Conservation (phyloP, 2,888 invertebrate species). For the Cephus rjabovi region DNA sequence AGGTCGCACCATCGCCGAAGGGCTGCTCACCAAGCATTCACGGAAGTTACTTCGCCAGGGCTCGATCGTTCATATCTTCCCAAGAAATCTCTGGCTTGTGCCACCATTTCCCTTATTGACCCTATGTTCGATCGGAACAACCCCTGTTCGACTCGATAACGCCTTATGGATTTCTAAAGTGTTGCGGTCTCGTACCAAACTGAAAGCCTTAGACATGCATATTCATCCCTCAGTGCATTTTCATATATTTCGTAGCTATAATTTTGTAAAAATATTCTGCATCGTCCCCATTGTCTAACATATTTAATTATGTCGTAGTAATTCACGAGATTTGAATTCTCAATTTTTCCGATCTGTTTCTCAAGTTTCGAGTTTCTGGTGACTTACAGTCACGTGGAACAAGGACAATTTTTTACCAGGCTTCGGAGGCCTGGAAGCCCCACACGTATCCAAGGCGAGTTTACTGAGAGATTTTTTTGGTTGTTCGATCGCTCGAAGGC, state of each 20-base stretch:
- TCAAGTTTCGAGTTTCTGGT: too few relatives aligned
- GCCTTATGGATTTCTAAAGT: neutral
- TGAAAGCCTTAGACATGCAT: neutral
- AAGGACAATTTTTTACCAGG: neutral
- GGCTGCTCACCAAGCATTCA: neutral
- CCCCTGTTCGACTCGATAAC: neutral
- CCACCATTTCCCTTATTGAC: neutral
- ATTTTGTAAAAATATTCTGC: neutral
- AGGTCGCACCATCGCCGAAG: neutral
- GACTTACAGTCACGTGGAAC: neutral
- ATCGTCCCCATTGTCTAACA: too few relatives aligned
- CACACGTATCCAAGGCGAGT: neutral
- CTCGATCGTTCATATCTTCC: constrained; percentile 4
- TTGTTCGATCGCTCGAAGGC: neutral
- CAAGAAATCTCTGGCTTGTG: neutral
- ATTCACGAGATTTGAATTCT: neutral
- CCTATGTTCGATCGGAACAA: neutral
- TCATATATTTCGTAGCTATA: neutral
- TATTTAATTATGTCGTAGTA: neutral
- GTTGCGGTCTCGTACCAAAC: neutral
- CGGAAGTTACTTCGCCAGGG: constrained; percentile 1
- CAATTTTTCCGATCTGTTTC: neutral
- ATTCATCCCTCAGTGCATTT: neutral
- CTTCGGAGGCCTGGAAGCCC: neutral
- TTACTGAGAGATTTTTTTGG: neutral